Evolutionary conservation across 2,113 vertebrate species (phyloP).

Genomic region (Melanerpes formicivorus): DNA sequence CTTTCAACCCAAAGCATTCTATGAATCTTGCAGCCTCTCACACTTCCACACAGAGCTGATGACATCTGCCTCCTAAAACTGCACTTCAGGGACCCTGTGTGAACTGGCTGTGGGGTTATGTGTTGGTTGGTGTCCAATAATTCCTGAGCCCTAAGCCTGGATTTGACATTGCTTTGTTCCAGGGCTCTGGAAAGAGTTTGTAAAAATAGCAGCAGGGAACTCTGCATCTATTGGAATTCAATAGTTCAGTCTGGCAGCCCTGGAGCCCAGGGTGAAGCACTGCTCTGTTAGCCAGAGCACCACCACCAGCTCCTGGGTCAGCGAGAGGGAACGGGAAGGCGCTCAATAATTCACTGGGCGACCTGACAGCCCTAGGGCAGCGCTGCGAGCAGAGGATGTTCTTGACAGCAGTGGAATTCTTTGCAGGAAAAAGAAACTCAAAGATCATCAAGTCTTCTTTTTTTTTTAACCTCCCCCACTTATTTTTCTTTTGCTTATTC

Average conservation of each 20-base stretch:
- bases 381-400: neutral
- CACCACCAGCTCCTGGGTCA: neutral
- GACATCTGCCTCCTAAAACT: neutral
- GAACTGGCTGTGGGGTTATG: neutral
- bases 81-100: neutral
- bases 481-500: too few relatives aligned
- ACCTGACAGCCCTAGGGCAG: neutral
- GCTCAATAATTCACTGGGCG: neutral
- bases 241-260: constrained; percentile 40
- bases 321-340: neutral
- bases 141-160: neutral
- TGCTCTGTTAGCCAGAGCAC: neutral
- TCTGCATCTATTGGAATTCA: constrained; percentile 14
- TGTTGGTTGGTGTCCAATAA: neutral
- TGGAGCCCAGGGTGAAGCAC: neutral
- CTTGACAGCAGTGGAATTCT: neutral
- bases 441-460: too few relatives aligned
- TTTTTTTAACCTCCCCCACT: neutral
- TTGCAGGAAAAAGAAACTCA: neutral
- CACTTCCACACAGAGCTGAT: neutral
- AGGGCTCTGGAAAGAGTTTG: neutral
- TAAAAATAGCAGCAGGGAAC: constrained; percentile 34
- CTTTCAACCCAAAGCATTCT: too few relatives aligned
- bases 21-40: neutral
- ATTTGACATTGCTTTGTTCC: neutral